Evolutionary conservation across 1,140 invertebrate genomes (phyloP).

Genomic region (Cotesia glomerata): DNA sequence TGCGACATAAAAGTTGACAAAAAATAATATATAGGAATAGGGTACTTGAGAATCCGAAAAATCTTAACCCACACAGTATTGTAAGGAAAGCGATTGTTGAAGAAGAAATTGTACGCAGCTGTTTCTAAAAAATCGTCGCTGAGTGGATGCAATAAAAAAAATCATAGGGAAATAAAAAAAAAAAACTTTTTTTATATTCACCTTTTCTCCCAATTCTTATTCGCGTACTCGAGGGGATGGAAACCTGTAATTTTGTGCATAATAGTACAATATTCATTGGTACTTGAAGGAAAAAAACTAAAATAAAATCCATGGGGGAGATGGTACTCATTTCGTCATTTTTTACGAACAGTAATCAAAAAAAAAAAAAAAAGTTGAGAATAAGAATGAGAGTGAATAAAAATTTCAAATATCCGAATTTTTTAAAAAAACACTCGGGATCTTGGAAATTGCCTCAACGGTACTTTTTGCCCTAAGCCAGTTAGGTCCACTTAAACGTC

Average conservation of each 20-base stretch:
- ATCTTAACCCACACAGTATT: slow-evolving; percentile 10
- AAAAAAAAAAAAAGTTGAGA: neutral
- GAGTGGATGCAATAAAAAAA: slow-evolving; percentile 15
- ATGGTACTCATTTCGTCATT: neutral
- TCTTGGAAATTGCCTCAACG: slow-evolving; percentile 36
- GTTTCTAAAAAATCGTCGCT: slow-evolving; percentile 16
- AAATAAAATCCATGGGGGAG: neutral
- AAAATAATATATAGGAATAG: neutral
- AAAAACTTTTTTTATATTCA: slow-evolving; percentile 40
- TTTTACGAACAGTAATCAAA: neutral
- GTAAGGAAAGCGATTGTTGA: neutral
- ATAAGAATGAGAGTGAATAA: neutral
- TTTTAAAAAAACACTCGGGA: slow-evolving; percentile 36
- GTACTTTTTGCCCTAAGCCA: slow-evolving; percentile 2
- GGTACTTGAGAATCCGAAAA: neutral
- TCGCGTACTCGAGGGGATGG: slow-evolving; percentile 34
- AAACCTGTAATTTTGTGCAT: slow-evolving; percentile 59
- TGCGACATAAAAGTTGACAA: neutral
- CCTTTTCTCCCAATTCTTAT: slow-evolving; percentile 1
- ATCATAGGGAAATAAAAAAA: slow-evolving; percentile 27
- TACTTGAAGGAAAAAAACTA: neutral
- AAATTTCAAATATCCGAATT: slow-evolving; percentile 36
- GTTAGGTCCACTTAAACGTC: slow-evolving; percentile 28
- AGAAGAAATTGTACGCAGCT: slow-evolving; percentile 35
- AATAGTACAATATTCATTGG: slow-evolving; percentile 40